A percentile compares a stretch with the other conserved stretches of the same genome.
phyloP scores from a whole-genome alignment of 1,140 invertebrate species.

The Drosophila ananassae region DNA sequence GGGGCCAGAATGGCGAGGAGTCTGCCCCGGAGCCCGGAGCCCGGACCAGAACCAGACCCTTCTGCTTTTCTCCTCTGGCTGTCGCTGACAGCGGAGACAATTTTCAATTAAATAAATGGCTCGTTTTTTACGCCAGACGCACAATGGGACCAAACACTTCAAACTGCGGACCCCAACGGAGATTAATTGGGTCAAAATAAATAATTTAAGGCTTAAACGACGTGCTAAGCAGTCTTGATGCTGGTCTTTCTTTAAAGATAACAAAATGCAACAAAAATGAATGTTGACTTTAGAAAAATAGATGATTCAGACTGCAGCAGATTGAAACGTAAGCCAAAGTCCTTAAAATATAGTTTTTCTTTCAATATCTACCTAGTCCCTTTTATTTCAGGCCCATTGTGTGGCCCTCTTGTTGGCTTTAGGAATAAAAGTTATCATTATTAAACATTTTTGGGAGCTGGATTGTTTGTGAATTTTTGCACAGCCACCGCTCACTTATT shows the following conservation, averaged over 20 bases:
- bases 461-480: conserved; percentile 40
- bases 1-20: conserved; percentile 14
- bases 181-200: conserved; percentile 37
- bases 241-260: neutral
- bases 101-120: conserved; percentile 79
- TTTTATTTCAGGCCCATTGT: conserved; percentile 7
- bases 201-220: conserved; percentile 7
- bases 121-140: conserved; percentile 63
- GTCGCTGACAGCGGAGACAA: conserved; percentile 74
- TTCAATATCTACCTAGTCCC: too few species aligned
- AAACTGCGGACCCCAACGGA: conserved; percentile 8
- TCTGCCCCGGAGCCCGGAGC: conserved; percentile 17
- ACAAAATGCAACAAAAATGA: neutral
- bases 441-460: conserved; percentile 42
- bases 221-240: conserved; percentile 2
- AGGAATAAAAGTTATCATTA: conserved; percentile 41
- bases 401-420: neutral
- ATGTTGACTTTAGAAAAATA: neutral
- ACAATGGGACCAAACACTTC: conserved; percentile 50
- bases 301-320: neutral
- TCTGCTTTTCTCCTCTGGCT: conserved; percentile 40
- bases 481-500: conserved; percentile 5
- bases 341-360: neutral
- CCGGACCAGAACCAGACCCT: conserved; percentile 13
- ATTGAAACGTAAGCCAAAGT: neutral